phyloP scores from a whole-genome alignment of 1,140 invertebrate genomes.

The Drosophila sulfurigaster region DNA sequence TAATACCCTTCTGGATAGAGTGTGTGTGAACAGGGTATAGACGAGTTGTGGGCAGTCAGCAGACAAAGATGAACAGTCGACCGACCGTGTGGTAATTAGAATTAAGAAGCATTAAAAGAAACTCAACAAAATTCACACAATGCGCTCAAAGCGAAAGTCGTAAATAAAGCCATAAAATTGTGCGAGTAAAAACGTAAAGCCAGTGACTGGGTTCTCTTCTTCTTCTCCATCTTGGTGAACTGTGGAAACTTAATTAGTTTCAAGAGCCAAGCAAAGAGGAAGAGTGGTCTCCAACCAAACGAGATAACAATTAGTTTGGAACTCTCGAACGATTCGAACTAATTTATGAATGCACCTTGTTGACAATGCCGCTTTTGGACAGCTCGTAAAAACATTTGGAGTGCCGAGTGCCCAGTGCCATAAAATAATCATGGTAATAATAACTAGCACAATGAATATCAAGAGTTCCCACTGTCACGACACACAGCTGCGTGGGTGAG shows the following conservation, averaged over 20 bases:
- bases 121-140: slow-evolving; percentile 74
- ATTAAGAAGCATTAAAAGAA: slow-evolving; percentile 81
- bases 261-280: slow-evolving; percentile 40
- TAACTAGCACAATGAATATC: slow-evolving; percentile 12
- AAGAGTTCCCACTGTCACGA: not conserved
- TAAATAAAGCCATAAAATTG: slow-evolving; percentile 79
- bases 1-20: not conserved
- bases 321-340: slow-evolving; percentile 26
- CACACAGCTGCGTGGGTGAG: slow-evolving; percentile 44
- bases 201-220: slow-evolving; percentile 45
- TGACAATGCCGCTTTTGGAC: slow-evolving; percentile 74
- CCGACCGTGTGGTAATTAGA: slow-evolving; percentile 76
- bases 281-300: slow-evolving; percentile 23
- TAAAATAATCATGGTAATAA: slow-evolving; percentile 49
- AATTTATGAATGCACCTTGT: slow-evolving; percentile 78
- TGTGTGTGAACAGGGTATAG: not conserved
- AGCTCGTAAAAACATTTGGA: slow-evolving; percentile 65
- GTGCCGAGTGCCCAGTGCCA: slow-evolving; percentile 11
- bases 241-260: slow-evolving; percentile 81
- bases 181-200: slow-evolving; percentile 73
- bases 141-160: slow-evolving; percentile 64
- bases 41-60: slow-evolving; percentile 51
- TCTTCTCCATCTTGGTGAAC: slow-evolving; percentile 32
- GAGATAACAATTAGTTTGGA: slow-evolving; percentile 76
- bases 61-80: slow-evolving; percentile 61